Evolutionary conservation across 2,113 vertebrate genomes (phyloP).

Genomic region (Leucopternis melanops): DNA sequence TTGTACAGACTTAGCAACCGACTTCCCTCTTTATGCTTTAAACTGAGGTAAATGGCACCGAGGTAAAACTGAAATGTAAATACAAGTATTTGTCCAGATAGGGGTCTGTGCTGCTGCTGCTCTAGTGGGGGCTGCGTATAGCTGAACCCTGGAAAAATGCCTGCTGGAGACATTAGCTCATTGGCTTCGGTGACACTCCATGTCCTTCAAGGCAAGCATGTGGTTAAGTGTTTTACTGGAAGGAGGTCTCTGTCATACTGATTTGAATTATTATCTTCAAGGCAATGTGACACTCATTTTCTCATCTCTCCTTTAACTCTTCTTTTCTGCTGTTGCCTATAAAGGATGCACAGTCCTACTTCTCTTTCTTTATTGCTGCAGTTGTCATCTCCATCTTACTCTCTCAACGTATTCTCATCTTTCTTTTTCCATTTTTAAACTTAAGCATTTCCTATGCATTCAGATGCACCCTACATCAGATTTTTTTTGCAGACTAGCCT

Average conservation of each 20-base stretch:
- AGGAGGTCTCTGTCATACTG: neutral
- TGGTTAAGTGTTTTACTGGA: neutral
- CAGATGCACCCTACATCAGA: neutral
- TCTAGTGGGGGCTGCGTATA: neutral
- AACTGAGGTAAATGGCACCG: neutral
- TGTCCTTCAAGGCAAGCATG: neutral
- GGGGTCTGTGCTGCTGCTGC: neutral
- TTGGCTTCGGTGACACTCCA: accelerated
- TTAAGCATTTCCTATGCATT: neutral
- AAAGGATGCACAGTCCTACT: neutral
- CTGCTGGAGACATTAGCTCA: neutral
- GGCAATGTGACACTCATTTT: neutral
- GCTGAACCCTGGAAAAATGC: neutral
- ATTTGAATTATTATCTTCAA: neutral
- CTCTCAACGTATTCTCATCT: neutral
- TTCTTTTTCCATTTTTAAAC: neutral
- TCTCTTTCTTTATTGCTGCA: neutral
- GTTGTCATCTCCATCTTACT: neutral
- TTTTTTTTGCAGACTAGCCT: neutral
- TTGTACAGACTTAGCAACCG: neutral
- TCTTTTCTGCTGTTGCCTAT: neutral
- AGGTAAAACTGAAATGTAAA: neutral
- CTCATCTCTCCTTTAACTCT: neutral
- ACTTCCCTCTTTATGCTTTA: neutral
- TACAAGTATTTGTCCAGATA: neutral